A percentile compares a stretch with the other conserved stretches of the same genome.
phyloP scores from a whole-genome alignment of 1,140 invertebrate genomes.

The Himalopsyche phryganea region DNA sequence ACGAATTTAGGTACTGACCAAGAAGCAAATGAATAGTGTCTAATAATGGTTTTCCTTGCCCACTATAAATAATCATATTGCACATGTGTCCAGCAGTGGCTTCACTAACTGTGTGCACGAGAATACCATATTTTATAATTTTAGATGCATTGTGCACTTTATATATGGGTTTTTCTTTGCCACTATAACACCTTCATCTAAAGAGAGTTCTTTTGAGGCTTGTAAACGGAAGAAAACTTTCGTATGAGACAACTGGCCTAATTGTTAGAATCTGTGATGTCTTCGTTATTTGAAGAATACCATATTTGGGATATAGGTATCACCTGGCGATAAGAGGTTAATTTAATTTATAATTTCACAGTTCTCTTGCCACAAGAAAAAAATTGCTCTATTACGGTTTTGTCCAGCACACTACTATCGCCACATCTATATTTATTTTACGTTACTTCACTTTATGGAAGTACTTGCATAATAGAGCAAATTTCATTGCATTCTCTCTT shows the following conservation, averaged over 20 bases:
- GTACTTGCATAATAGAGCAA: too few relatives aligned
- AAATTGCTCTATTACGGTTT: too few relatives aligned
- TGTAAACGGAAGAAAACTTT: conserved; percentile 10
- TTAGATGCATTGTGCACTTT: conserved; percentile 37
- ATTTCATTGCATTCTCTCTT: too few relatives aligned
- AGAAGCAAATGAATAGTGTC: conserved; percentile 17
- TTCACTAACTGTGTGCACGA: conserved; percentile 38
- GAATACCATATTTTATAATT: conserved; percentile 38
- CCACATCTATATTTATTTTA: too few relatives aligned
- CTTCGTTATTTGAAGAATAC: conserved; percentile 35
- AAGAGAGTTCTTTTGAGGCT: conserved; percentile 22
- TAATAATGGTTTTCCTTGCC: conserved; percentile 23
- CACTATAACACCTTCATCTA: conserved; percentile 39
- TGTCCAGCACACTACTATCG: too few relatives aligned
- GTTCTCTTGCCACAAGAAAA: too few relatives aligned
- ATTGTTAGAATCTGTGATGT: not conserved
- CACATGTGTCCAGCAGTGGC: conserved; percentile 36
- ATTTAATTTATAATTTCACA: too few relatives aligned
- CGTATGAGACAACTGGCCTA: not conserved
- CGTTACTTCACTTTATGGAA: too few relatives aligned
- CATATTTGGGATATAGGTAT: too few relatives aligned
- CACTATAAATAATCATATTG: conserved; percentile 9
- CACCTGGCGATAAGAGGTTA: too few relatives aligned
- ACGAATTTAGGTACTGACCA: conserved; percentile 7
- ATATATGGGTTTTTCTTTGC: conserved; percentile 34